Percentiles rank a stretch among this genome's conserved stretches.
phyloP scores from a whole-genome alignment of 2,797 vertebrate genomes.

The Megaceryle alcyon region DNA sequence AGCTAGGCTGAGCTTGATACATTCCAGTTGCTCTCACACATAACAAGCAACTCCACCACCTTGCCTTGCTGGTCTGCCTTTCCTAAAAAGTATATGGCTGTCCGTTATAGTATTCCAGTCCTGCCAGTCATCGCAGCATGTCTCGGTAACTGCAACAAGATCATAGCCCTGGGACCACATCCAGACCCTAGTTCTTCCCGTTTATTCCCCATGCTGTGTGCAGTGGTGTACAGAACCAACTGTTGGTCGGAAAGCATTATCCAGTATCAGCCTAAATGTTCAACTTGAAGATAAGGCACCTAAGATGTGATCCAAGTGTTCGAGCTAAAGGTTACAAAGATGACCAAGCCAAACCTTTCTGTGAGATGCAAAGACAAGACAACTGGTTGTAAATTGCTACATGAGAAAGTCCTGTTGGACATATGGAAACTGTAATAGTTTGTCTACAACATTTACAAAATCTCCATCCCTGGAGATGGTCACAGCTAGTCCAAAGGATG shows the following conservation, averaged over 20 bases:
- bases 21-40: not conserved
- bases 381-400: not conserved
- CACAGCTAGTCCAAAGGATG: not conserved
- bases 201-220: not conserved
- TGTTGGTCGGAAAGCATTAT: no score
- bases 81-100: not conserved
- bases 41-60: not conserved
- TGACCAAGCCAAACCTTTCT: not conserved
- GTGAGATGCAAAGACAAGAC: not conserved
- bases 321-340: not conserved
- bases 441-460: no score
- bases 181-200: not conserved
- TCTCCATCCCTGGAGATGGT: no score
- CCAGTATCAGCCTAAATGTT: not conserved
- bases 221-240: no score
- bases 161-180: not conserved
- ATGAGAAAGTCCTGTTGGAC: not conserved
- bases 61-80: not conserved
- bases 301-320: not conserved
- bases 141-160: no score
- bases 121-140: no score
- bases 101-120: no score
- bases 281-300: not conserved
- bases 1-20: not conserved
- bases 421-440: not conserved